Conservation (phyloP, 2,888 invertebrate genomes). For the Prostheceraeus crozeri region DNA sequence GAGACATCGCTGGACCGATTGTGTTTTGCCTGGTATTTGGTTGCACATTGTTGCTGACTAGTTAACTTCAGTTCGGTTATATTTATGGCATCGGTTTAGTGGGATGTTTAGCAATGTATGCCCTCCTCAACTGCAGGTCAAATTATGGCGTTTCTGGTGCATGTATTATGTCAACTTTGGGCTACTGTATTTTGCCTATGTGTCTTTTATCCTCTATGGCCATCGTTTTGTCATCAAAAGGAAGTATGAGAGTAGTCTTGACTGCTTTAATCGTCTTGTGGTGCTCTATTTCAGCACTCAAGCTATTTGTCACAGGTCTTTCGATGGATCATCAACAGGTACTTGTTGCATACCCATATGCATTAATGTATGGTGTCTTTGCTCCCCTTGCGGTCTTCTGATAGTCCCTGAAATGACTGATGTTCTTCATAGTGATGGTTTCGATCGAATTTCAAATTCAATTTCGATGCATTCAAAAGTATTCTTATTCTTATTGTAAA, state of each 20-base stretch:
- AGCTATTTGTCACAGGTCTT: constrained; percentile 80
- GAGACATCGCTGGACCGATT: constrained; percentile 83
- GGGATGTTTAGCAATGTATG: constrained; percentile 81
- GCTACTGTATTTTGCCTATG: constrained; percentile 84
- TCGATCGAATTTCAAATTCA: too few relatives aligned
- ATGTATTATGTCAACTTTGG: constrained; percentile 64
- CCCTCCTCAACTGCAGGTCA: constrained; percentile 73
- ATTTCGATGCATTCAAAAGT: too few relatives aligned
- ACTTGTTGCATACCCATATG: constrained; percentile 76
- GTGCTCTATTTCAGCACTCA: constrained; percentile 83
- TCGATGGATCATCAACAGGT: constrained; percentile 74
- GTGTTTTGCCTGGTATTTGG: constrained; percentile 77
- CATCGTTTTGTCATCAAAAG: constrained; percentile 67
- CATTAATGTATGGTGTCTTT: constrained; percentile 82
- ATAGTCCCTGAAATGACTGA: too few relatives aligned
- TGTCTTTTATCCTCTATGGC: constrained; percentile 69
- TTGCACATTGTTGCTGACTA: constrained; percentile 59
- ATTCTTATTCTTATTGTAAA: too few relatives aligned
- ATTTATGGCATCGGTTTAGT: constrained; percentile 84
- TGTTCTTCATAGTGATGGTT: too few relatives aligned
- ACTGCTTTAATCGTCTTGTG: constrained; percentile 61
- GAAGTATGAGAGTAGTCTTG: constrained; percentile 50
- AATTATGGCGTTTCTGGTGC: constrained; percentile 59
- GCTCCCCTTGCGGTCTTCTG: constrained; percentile 81
- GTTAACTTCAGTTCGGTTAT: constrained; percentile 71